Conservation (phyloP, 2,888 invertebrate genomes). For the Strigamia transsilvanica region DNA sequence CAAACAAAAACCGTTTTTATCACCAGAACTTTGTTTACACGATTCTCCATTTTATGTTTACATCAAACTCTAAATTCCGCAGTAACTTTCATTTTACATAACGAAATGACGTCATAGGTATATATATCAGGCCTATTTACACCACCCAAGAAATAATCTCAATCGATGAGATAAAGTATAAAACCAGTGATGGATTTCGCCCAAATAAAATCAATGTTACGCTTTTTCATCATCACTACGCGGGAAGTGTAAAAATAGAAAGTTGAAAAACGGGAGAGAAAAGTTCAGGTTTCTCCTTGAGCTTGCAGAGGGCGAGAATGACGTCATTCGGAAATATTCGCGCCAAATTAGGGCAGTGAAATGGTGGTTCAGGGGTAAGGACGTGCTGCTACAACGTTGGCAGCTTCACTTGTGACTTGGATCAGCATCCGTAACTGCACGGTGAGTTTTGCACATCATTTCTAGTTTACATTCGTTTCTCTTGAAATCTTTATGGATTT, state of each 20-base stretch:
- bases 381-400: not conserved
- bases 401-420: conserved; percentile 29
- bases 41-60: not conserved
- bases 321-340: conserved; percentile 17
- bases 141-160: too few species aligned
- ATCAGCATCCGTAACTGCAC: conserved; percentile 12
- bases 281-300: conserved; percentile 28
- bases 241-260: not conserved
- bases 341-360: conserved; percentile 38
- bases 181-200: not conserved
- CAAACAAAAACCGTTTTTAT: not conserved
- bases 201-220: conserved; percentile 10
- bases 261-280: not conserved
- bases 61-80: too few species aligned
- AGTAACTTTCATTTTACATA: too few species aligned
- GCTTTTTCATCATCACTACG: conserved; percentile 13
- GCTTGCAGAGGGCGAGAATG: conserved; percentile 17
- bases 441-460: conserved; percentile 1
- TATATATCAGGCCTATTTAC: too few species aligned
- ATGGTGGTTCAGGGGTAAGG: conserved; percentile 11
- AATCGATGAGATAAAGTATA: too few species aligned
- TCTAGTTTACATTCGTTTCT: not conserved
- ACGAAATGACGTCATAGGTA: too few species aligned
- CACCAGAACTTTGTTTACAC: not conserved
- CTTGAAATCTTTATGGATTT: too few species aligned